A percentile compares a stretch with the other conserved stretches of the same genome.
These are phyloP conservation scores for Patiria pectinifera DNA, from an alignment of 53 echinoderm and acorn worm genomes.

Conservation along the genomic window DNA sequence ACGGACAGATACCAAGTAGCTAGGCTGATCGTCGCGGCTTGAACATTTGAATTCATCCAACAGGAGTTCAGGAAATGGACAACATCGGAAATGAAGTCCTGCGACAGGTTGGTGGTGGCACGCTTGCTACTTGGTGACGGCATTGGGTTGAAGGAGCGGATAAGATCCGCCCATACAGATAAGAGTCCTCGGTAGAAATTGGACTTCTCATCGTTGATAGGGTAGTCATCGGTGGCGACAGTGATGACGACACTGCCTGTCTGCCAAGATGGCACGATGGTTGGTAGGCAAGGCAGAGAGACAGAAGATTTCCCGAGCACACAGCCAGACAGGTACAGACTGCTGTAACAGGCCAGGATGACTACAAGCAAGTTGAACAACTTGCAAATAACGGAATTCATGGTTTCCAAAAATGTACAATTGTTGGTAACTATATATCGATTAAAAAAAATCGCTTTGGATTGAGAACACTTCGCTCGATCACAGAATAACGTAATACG, in stretches of 20 bases:
- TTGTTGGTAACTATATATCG: neutral
- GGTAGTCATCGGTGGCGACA: constrained; percentile 2
- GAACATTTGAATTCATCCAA: neutral
- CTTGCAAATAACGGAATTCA: constrained; percentile 20
- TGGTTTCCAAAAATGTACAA: neutral
- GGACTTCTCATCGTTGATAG: neutral
- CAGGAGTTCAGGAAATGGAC: neutral
- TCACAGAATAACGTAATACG: neutral
- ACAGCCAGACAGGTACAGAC: neutral
- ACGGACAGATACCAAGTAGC: neutral
- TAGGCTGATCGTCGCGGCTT: neutral
- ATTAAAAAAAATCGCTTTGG: neutral
- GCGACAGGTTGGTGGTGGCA: neutral
- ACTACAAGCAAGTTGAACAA: constrained; percentile 2
- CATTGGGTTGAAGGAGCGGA: neutral
- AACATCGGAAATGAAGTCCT: neutral
- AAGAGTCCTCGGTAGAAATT: constrained; percentile 10
- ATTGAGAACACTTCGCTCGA: neutral
- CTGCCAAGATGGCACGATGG: constrained; percentile 20
- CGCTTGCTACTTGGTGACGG: neutral
- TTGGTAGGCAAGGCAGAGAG: neutral
- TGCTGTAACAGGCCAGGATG: constrained; percentile 9
- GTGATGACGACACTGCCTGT: neutral
- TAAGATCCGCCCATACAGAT: neutral
- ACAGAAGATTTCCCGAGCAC: neutral